Evolutionary conservation across 2,797 vertebrate species (phyloP).

Genomic region (Tachyglossus aculeatus): DNA sequence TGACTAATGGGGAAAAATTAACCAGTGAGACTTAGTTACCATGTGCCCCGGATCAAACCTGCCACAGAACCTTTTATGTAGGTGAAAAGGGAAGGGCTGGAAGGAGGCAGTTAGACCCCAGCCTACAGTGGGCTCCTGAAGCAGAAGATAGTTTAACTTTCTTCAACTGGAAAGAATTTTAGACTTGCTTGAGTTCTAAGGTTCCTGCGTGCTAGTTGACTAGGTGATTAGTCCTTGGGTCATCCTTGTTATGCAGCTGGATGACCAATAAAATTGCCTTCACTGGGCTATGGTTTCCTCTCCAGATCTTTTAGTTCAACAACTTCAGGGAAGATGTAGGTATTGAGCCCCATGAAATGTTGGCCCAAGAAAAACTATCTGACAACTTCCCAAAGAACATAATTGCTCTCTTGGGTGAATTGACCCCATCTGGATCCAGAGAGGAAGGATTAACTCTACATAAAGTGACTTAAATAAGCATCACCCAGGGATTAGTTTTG

Average conservation of each 20-base stretch:
- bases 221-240: no score
- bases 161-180: conserved; percentile 10
- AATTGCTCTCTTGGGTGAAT: not conserved
- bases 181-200: conserved; percentile 22
- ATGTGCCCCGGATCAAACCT: conserved; percentile 29
- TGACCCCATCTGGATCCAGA: conserved; percentile 30
- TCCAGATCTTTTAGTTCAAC: conserved; percentile 17
- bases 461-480: conserved; percentile 5
- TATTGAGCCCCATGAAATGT: not conserved
- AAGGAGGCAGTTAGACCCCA: conserved; percentile 33
- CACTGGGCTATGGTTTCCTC: no score
- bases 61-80: conserved; percentile 34
- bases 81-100: conserved; percentile 29
- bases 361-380: conserved; percentile 13
- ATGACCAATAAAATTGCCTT: no score
- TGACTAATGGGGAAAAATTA: conserved; percentile 56
- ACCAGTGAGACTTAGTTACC: conserved; percentile 35
- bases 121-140: not conserved
- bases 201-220: not conserved
- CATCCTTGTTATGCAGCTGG: no score
- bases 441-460: not conserved
- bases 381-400: not conserved
- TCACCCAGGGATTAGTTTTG: not conserved
- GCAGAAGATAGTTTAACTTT: conserved; percentile 24
- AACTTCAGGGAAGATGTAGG: not conserved